These are phyloP conservation scores for Torymus auratus DNA, from an alignment of 2,888 invertebrate genomes.

Conservation along the genomic window DNA sequence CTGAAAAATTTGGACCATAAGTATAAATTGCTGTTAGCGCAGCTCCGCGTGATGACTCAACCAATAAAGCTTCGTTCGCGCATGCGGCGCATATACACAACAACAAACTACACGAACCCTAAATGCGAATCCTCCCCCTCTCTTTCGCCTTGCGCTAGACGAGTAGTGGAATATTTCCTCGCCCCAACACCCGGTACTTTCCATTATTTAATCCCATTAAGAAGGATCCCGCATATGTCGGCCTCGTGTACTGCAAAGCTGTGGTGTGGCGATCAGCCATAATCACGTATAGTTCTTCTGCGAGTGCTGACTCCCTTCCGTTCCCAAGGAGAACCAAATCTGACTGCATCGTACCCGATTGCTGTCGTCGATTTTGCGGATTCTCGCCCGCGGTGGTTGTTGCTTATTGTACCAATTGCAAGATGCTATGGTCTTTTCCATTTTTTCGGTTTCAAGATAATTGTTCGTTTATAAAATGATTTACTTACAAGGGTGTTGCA, in stretches of 20 bases:
- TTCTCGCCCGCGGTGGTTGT: too few species aligned
- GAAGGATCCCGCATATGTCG: not conserved
- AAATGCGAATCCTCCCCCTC: not conserved
- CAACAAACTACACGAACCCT: not conserved
- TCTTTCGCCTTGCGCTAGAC: not conserved
- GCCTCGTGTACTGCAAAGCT: too few species aligned
- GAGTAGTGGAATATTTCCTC: conserved; percentile 58
- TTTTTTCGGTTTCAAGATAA: too few species aligned
- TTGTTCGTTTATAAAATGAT: too few species aligned
- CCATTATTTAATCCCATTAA: conserved; percentile 52
- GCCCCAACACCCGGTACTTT: conserved; percentile 59
- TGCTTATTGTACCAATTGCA: too few species aligned
- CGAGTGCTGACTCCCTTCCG: conserved; percentile 13
- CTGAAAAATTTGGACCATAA: not conserved
- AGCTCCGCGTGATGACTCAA: conserved; percentile 8
- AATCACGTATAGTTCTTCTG: not conserved
- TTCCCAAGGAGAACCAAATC: conserved; percentile 17
- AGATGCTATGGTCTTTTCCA: too few species aligned
- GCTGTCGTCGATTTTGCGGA: not conserved
- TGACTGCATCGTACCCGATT: conserved; percentile 2
- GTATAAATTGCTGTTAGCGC: not conserved
- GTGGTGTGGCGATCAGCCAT: too few species aligned
- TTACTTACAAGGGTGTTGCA: too few species aligned
- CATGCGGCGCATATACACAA: too few species aligned
- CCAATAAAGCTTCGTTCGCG: conserved; percentile 11